Conservation (phyloP, 2,797 vertebrate genomes). For the Fistularia tabacaria region DNA sequence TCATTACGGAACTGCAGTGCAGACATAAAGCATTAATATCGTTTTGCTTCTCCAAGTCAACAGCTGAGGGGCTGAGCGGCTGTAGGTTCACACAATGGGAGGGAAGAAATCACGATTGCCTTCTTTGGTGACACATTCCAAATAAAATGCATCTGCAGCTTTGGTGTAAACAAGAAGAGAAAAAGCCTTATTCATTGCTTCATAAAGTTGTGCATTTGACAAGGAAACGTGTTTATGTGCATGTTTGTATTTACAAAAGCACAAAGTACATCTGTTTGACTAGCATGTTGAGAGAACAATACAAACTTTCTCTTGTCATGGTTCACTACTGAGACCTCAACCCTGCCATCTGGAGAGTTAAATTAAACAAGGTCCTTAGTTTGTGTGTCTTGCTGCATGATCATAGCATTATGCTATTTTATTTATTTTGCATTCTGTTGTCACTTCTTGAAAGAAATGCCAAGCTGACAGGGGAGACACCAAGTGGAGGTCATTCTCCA, state of each 20-base stretch:
- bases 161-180: slow-evolving; percentile 2
- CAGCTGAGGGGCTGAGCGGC: slow-evolving; percentile 12
- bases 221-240: neutral
- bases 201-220: too few relatives aligned
- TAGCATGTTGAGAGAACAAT: neutral
- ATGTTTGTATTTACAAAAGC: neutral
- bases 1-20: slow-evolving; percentile 3
- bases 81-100: neutral
- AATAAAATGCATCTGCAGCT: slow-evolving; percentile 6
- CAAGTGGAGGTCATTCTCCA: slow-evolving; percentile 22
- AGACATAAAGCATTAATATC: slow-evolving; percentile 35
- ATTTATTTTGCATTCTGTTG: slow-evolving; percentile 25
- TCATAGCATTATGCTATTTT: slow-evolving; percentile 15
- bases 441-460: slow-evolving; percentile 15
- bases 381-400: slow-evolving; percentile 20
- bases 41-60: slow-evolving; percentile 28
- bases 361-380: slow-evolving; percentile 34
- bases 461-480: slow-evolving; percentile 9
- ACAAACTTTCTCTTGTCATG: slow-evolving; percentile 12
- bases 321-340: slow-evolving; percentile 16
- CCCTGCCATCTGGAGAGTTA: slow-evolving; percentile 35
- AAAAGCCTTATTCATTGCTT: neutral
- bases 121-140: slow-evolving; percentile 11
- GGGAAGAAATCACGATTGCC: slow-evolving; percentile 12
- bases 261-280: neutral